Evolutionary conservation across 1,140 invertebrate genomes (phyloP).

Genomic region (Papilio polyxenes): DNA sequence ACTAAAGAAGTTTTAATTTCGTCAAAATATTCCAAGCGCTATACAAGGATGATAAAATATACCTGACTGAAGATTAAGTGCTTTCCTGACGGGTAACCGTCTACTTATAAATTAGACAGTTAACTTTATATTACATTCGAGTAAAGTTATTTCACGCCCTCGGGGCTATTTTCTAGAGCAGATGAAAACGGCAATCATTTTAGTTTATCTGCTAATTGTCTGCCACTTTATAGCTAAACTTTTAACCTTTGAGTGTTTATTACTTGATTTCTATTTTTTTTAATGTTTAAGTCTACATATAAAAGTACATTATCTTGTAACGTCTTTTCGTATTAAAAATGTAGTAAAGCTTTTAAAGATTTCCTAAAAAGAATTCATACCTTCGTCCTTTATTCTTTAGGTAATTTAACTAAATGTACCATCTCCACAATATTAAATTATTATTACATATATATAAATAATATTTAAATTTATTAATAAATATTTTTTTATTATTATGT

Average conservation of each 20-base stretch:
- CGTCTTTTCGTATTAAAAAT: too few relatives aligned
- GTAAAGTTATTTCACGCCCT: conserved; percentile 34
- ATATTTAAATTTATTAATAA: too few relatives aligned
- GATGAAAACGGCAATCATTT: conserved; percentile 33
- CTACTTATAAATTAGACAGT: conserved; percentile 37
- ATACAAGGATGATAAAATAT: conserved; percentile 13
- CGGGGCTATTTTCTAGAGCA: conserved; percentile 33
- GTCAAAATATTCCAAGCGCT: conserved; percentile 7
- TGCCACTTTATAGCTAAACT: conserved; percentile 30
- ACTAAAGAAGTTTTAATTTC: not conserved
- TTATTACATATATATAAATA: too few relatives aligned
- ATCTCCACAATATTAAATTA: not conserved
- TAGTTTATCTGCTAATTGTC: conserved; percentile 36
- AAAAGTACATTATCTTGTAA: too few relatives aligned
- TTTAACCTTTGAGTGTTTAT: conserved; percentile 1
- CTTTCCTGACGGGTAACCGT: conserved; percentile 23
- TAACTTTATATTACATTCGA: conserved; percentile 36
- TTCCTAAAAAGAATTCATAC: not conserved
- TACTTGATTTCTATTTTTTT: not conserved
- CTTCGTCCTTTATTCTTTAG: too few relatives aligned
- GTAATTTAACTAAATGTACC: too few relatives aligned
- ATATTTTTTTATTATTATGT: too few relatives aligned
- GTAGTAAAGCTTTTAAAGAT: not conserved
- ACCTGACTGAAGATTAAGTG: conserved; percentile 28
- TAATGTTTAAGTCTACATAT: not conserved